These are phyloP conservation scores for Penaeus vannamei DNA, from an alignment of 1,140 invertebrate species.

Conservation along the genomic window DNA sequence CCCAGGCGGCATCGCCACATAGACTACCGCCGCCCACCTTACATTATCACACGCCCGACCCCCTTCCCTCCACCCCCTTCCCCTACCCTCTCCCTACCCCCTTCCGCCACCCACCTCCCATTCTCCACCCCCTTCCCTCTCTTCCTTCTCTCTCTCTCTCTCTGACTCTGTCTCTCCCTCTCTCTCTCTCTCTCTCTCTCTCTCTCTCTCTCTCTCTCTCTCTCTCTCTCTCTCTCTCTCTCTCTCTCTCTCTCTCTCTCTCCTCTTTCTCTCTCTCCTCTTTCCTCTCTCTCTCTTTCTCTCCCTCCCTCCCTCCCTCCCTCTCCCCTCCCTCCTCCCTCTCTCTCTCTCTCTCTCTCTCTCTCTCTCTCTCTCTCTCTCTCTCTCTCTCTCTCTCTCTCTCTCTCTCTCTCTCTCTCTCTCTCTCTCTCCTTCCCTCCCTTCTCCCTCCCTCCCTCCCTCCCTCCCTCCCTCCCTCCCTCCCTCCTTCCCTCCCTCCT, in stretches of 20 bases:
- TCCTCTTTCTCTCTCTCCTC: background rate
- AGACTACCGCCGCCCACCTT: no score
- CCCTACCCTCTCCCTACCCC: background rate
- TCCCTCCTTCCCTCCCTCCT: background rate
- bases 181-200: conserved; percentile 7
- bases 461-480: no score
- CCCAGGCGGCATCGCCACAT: no score
- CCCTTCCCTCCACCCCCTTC: no score
- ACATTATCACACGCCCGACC: no score
- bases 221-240: background rate
- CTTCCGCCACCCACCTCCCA: background rate
- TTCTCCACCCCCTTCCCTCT: background rate
- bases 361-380: background rate
- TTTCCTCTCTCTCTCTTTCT: no score
- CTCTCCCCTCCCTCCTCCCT: background rate
- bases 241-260: background rate
- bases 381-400: background rate
- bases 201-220: background rate
- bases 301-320: background rate
- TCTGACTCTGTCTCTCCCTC: background rate
- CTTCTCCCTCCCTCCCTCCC: background rate
- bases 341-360: background rate
- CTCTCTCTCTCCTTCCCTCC: background rate
- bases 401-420: background rate
- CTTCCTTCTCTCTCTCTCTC: no score